Base-by-base conservation (phyloP, 2,888 invertebrate species). In the Noctua comes region DNA sequence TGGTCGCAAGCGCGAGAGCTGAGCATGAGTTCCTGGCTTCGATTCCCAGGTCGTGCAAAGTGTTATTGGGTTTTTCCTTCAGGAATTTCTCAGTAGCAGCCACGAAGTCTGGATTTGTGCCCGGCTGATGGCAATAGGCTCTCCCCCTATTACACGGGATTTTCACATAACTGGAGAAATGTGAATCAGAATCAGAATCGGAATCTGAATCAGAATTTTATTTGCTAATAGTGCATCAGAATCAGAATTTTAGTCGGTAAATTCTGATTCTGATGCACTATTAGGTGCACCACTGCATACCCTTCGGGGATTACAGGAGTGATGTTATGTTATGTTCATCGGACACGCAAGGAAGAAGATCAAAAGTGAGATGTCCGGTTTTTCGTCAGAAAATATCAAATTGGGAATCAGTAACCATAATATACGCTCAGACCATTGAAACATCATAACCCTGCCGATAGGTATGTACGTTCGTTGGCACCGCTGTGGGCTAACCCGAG, bases 401-500 rank as follows among this genome's bases (percentile, higher is more conserved):
- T 36, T 65, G 0, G 6, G 36, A 24, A 40, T 24, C 13, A 24
- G 7, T 13, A 40, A 43, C 13, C 65, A 43, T 27, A 62, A 43
- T 27, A 62, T 54, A 71, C 36, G 51, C 69, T 51, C 43, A n/a
- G 18, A 24, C 65, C 40, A 13, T 40, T 5, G 11, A 31, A 18
- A 69, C 27, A 54, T 21, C 24, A 79, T 57, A 66, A 40, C 40
- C 46, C 18, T 40, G 8, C 16, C 2, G n/a, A 48, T 43, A 48
- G 36, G 54, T 57, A 65, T 1, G 10, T 76, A 43, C 40, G 31
- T 31, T 43, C 48, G 36, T 59, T 72, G 11, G 68, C 68, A 65
- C 36, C 40, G 57, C 46, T 76, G 83, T 68, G 66, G 74, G 73
- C 46, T 31, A 18, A 54, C 48, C 46, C 65, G 65, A 73, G 72